These are phyloP conservation scores for Podargus strigoides DNA, from an alignment of 2,797 vertebrate species.

Conservation along the genomic window DNA sequence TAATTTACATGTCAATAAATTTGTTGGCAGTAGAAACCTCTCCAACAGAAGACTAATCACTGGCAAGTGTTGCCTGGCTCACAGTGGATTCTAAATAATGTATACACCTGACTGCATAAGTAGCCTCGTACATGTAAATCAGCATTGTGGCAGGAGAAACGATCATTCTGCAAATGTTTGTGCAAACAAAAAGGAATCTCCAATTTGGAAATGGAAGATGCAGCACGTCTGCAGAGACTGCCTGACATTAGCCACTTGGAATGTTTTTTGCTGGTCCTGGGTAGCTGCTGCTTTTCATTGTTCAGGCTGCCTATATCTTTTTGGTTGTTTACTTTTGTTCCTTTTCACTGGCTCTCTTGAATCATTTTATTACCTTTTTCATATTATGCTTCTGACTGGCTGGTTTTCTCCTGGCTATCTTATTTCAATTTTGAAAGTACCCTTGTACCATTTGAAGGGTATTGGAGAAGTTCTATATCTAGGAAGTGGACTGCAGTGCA, in stretches of 20 bases:
- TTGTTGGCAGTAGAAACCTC: neutral
- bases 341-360: neutral
- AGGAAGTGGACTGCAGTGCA: neutral
- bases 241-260: neutral
- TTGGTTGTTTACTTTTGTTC: neutral
- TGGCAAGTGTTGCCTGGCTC: neutral
- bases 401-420: neutral
- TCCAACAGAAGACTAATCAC: neutral
- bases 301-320: neutral
- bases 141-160: neutral
- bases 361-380: neutral
- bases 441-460: neutral
- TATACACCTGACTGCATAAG: neutral
- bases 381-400: neutral
- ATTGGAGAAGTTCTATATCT: neutral
- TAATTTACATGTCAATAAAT: conserved; percentile 5
- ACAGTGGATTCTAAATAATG: neutral
- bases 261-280: neutral
- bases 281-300: neutral
- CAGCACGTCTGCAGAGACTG: neutral
- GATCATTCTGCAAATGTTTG: neutral
- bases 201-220: neutral
- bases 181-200: neutral
- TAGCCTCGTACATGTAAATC: neutral
- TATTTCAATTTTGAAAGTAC: neutral